Evolutionary conservation across 2,113 vertebrate species (phyloP).

Genomic region (Atlantisia rogersi): DNA sequence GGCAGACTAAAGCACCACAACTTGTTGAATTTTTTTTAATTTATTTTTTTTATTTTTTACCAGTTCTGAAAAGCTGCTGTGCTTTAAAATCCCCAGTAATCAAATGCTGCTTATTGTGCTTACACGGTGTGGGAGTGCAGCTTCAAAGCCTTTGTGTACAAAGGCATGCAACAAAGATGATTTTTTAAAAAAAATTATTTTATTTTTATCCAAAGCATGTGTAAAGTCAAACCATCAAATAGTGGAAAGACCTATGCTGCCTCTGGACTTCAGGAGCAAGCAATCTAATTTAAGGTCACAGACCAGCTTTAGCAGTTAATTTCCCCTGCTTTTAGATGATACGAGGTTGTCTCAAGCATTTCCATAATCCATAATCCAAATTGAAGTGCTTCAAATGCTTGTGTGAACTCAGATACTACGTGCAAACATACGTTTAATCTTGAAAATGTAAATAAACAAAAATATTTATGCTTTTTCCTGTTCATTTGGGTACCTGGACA

Average conservation of each 20-base stretch:
- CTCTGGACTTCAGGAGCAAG: neutral
- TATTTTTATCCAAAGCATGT: neutral
- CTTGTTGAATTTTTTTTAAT: neutral
- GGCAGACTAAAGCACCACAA: neutral
- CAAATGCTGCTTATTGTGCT: neutral
- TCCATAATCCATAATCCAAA: neutral
- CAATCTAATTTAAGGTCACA: neutral
- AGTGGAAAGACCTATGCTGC: neutral
- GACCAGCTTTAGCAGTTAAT: neutral
- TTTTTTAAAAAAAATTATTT: neutral
- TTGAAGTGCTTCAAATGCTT: neutral
- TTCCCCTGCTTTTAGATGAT: neutral
- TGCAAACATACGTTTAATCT: neutral
- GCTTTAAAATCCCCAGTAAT: neutral
- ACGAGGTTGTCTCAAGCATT: neutral
- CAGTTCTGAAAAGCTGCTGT: neutral
- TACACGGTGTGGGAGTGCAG: neutral
- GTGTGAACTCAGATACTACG: neutral
- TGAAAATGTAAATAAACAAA: neutral
- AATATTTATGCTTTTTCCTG: neutral
- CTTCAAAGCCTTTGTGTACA: conserved; percentile 1
- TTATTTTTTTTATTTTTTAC: neutral
- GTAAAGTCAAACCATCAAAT: neutral
- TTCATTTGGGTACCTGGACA: neutral
- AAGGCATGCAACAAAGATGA: neutral